Evolutionary conservation across 2,888 invertebrate species (phyloP).

Genomic region (Tanypteryx hageni): DNA sequence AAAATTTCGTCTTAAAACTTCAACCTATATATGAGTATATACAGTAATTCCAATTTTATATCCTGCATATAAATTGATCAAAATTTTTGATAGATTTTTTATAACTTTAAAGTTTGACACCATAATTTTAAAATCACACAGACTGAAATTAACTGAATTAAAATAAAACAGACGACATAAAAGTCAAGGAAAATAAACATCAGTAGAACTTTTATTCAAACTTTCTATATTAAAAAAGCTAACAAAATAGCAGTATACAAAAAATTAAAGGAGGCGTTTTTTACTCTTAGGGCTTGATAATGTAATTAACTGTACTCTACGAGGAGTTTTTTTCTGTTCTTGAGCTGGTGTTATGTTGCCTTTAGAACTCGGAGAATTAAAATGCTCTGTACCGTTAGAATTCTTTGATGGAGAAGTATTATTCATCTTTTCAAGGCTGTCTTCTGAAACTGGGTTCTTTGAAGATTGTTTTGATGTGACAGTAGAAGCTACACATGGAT

Average conservation of each 20-base stretch:
- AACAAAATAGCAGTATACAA: not conserved
- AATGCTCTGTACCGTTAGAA: not conserved
- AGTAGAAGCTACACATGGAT: not conserved
- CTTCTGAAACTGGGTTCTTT: not conserved
- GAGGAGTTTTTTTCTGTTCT: conserved; percentile 78
- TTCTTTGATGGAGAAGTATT: conserved; percentile 14
- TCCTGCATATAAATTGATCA: no score
- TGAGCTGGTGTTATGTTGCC: conserved; percentile 18
- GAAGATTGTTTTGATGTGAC: not conserved
- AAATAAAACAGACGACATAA: no score
- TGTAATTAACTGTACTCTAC: conserved; percentile 85
- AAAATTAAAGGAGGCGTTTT: conserved; percentile 72
- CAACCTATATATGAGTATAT: no score
- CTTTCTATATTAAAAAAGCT: not conserved
- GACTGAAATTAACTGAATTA: no score
- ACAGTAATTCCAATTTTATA: no score
- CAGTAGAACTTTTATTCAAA: no score
- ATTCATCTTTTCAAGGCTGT: not conserved
- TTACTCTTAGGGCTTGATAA: conserved; percentile 86
- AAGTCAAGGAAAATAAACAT: no score
- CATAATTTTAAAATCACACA: no score
- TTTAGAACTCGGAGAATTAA: not conserved
- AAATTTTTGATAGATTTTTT: no score
- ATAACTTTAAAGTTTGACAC: no score
- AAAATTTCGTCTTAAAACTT: no score